phyloP scores from a whole-genome alignment of 2,113 vertebrate species.

The Sapayoa aenigma region DNA sequence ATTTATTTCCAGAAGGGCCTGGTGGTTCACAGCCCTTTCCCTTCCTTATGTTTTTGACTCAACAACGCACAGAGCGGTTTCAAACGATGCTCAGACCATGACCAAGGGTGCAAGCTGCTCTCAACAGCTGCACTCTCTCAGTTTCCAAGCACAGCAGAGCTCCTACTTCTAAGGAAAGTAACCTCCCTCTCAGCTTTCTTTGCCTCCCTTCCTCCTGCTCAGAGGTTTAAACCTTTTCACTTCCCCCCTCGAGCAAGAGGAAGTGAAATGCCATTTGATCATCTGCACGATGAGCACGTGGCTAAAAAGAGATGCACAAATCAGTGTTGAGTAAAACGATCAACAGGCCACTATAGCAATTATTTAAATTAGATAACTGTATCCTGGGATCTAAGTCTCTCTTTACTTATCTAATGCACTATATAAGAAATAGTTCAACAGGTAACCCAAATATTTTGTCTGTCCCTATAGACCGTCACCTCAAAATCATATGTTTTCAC shows the following conservation, averaged over 20 bases:
- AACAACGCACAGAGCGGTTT: conserved; percentile 21
- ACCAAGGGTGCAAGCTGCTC: conserved; percentile 51
- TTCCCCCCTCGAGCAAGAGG: neutral
- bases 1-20: conserved; percentile 43
- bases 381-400: neutral
- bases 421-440: neutral
- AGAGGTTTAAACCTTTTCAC: neutral
- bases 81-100: conserved; percentile 50
- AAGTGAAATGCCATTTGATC: conserved; percentile 59
- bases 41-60: conserved; percentile 3
- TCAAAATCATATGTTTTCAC: conserved; percentile 1
- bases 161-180: conserved; percentile 43
- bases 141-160: conserved; percentile 46
- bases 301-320: conserved; percentile 38
- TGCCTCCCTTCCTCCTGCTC: conserved; percentile 32
- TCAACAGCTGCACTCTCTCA: conserved; percentile 59
- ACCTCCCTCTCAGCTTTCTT: conserved; percentile 26
- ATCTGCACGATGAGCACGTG: conserved; percentile 11
- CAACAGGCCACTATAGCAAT: conserved; percentile 15
- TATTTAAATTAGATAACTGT: conserved; percentile 26
- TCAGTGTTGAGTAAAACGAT: neutral
- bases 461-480: neutral
- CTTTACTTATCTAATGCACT: neutral
- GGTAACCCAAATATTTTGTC: neutral
- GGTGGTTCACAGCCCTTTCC: conserved; percentile 27